Conservation (phyloP, 2,797 vertebrate genomes). For the Phataginus tricuspis region DNA sequence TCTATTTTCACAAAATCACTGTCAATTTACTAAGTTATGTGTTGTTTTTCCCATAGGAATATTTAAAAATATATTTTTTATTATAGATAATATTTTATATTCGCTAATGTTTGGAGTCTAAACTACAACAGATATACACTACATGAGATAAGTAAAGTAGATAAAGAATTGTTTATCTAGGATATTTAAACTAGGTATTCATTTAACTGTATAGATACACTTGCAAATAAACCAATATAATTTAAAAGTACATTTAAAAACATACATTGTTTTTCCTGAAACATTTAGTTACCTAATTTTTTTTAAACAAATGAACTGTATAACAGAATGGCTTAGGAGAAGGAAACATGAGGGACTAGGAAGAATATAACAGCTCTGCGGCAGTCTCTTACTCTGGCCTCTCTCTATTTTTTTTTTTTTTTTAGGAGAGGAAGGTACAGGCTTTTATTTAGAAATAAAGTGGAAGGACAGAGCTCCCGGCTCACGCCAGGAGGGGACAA, state of each 20-base stretch:
- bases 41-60: not conserved
- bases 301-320: not conserved
- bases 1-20: conserved; percentile 27
- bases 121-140: conserved; percentile 36
- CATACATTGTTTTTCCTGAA: conserved; percentile 9
- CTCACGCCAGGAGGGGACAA: too few relatives aligned
- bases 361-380: conserved; percentile 35
- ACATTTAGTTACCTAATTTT: not conserved
- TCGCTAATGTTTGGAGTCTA: conserved; percentile 31
- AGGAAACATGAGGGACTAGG: not conserved
- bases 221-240: not conserved
- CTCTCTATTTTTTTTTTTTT: not conserved
- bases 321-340: conserved; percentile 26
- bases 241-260: not conserved
- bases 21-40: conserved; percentile 22
- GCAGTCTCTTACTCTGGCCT: conserved; percentile 1
- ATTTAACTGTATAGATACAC: not conserved
- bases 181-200: conserved; percentile 50
- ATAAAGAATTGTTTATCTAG: conserved; percentile 41
- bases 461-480: too few relatives aligned
- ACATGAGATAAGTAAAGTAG: not conserved
- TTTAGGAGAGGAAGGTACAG: too few relatives aligned
- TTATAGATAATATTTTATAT: conserved; percentile 11
- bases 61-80: conserved; percentile 10
- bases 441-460: too few relatives aligned